Percentiles rank a stretch among this genome's conserved stretches.
Evolutionary conservation across 2,888 invertebrate species (phyloP).

Genomic region (Scaptodrosophila latifasciaeformis): DNA sequence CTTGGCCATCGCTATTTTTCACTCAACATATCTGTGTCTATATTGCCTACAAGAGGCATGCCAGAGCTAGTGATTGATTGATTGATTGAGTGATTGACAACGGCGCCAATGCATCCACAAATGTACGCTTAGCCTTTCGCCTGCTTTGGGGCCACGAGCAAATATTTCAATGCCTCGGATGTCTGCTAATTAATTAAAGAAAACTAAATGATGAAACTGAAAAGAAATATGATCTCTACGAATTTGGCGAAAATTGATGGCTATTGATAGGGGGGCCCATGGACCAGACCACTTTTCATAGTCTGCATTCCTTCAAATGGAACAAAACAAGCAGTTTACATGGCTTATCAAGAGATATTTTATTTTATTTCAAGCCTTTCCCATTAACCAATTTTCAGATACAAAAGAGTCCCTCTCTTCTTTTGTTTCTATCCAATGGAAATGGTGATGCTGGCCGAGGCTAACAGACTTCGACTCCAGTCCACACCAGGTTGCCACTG

Average conservation of each 20-base stretch:
- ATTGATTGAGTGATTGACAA: constrained; percentile 64
- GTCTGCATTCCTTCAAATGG: no score
- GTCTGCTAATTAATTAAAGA: constrained; percentile 55
- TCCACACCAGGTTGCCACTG: neutral
- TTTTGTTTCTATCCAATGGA: no score
- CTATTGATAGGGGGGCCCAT: neutral
- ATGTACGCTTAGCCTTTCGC: no score
- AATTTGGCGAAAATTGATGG: constrained; percentile 32
- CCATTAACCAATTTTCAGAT: no score
- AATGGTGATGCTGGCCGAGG: neutral
- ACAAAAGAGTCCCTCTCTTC: no score
- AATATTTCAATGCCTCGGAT: no score
- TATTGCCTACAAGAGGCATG: constrained; percentile 19
- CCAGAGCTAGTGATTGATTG: constrained; percentile 39
- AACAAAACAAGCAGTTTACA: no score
- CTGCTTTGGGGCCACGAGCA: no score
- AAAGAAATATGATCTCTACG: constrained; percentile 20
- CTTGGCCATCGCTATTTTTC: constrained; percentile 47
- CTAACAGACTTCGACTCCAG: no score
- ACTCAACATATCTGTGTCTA: constrained; percentile 54
- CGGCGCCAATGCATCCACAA: constrained; percentile 58
- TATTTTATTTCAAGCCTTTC: no score
- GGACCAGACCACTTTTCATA: neutral
- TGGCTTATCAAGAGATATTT: no score
- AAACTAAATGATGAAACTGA: constrained; percentile 31